phyloP scores from a whole-genome alignment of 2,888 invertebrate species.

The Chromoteleia sp. region DNA sequence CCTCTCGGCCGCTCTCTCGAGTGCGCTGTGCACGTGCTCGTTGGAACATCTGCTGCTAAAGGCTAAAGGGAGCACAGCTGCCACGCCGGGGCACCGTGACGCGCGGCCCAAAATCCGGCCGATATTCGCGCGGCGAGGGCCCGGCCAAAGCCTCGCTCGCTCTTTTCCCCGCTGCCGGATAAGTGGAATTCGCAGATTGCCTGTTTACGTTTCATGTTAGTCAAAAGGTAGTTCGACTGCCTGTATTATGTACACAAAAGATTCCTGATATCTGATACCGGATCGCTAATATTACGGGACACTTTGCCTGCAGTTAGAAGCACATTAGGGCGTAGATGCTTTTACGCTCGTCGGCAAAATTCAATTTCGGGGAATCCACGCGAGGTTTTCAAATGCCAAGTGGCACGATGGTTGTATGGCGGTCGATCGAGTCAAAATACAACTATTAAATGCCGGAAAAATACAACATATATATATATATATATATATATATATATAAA shows the following conservation, averaged over 20 bases:
- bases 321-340: constrained; percentile 41
- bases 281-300: constrained; percentile 40
- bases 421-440: no score
- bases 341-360: constrained; percentile 42
- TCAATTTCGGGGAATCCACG: constrained; percentile 44
- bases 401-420: constrained; percentile 6
- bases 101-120: constrained; percentile 58
- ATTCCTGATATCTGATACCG: constrained; percentile 38
- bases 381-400: constrained; percentile 11
- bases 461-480: no score
- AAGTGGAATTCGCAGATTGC: constrained; percentile 42
- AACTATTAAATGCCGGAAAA: no score
- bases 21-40: constrained; percentile 68
- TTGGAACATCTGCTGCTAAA: constrained; percentile 78
- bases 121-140: constrained; percentile 47
- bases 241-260: constrained; percentile 30
- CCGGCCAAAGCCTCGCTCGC: constrained; percentile 9
- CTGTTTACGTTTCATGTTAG: constrained; percentile 36
- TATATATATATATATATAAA: no score
- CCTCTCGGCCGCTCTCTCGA: constrained; percentile 27
- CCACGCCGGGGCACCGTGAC: constrained; percentile 63
- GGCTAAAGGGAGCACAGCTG: constrained; percentile 79
- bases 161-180: constrained; percentile 15
- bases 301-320: constrained; percentile 41
- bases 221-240: constrained; percentile 23